Conservation (phyloP, 2,888 invertebrate species). For the Scaptodrosophila latifasciaeformis region DNA sequence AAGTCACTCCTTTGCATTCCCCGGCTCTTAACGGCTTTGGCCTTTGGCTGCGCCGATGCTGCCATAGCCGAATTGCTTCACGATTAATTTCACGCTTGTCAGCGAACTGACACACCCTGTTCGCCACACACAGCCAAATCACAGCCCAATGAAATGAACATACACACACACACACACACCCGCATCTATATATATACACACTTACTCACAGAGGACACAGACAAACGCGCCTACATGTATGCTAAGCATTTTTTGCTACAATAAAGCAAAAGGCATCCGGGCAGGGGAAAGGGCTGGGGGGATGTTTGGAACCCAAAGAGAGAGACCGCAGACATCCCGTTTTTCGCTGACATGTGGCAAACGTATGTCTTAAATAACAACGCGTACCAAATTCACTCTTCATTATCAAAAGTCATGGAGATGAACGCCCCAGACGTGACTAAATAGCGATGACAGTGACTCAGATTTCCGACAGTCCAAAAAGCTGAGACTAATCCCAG, state of each 20-base stretch:
- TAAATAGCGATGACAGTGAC: too few relatives aligned
- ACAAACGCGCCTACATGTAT: conserved; percentile 15
- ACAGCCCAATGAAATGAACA: conserved; percentile 19
- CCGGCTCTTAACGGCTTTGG: too few relatives aligned
- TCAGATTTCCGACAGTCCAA: too few relatives aligned
- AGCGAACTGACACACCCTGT: conserved; percentile 58
- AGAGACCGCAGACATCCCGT: neutral
- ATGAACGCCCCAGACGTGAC: too few relatives aligned
- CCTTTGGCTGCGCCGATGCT: too few relatives aligned
- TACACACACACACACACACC: conserved; percentile 1
- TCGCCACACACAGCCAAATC: neutral
- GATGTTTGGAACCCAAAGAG: too few relatives aligned
- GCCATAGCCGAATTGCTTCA: conserved; percentile 62
- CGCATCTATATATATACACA: conserved; percentile 1
- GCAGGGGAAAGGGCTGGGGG: too few relatives aligned
- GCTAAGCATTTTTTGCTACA: conserved; percentile 34
- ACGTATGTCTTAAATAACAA: conserved; percentile 11
- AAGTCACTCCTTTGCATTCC: too few relatives aligned
- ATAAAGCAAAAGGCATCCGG: too few relatives aligned
- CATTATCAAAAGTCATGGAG: too few relatives aligned
- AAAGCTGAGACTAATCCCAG: too few relatives aligned
- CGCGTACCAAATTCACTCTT: conserved; percentile 57
- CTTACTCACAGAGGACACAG: neutral
- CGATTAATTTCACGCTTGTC: conserved; percentile 69
- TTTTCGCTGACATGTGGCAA: neutral